phyloP scores from a whole-genome alignment of 2,797 vertebrate genomes.

The Poeciliopsis turneri region DNA sequence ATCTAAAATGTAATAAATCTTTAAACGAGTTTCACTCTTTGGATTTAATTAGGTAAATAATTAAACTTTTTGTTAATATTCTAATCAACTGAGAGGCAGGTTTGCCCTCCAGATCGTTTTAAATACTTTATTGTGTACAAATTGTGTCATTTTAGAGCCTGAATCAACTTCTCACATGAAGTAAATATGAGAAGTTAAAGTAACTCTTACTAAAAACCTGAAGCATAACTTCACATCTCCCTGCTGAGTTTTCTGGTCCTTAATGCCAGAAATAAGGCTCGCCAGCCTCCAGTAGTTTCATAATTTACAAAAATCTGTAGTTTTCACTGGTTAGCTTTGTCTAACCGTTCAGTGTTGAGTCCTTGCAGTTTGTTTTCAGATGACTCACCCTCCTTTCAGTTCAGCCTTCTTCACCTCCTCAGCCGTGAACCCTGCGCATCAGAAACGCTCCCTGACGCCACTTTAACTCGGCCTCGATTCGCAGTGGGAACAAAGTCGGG shows the following conservation, averaged over 20 bases:
- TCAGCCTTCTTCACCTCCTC: neutral
- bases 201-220: neutral
- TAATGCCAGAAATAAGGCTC: neutral
- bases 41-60: neutral
- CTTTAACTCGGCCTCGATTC: neutral
- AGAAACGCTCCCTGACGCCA: neutral
- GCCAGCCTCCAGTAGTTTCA: neutral
- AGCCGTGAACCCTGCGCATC: neutral
- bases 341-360: neutral
- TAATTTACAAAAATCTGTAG: neutral
- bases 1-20: neutral
- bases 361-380: neutral
- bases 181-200: neutral
- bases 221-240: neutral
- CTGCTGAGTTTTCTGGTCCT: neutral
- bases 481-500: neutral
- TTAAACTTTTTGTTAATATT: neutral
- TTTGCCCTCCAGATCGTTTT: neutral
- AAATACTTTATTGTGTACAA: neutral
- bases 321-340: neutral
- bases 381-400: neutral
- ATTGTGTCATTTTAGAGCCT: neutral
- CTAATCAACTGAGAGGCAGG: neutral
- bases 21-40: neutral
- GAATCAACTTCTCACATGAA: neutral